Base-by-base conservation (phyloP, 1,140 invertebrate species). In the Drosophila arizonae region DNA sequence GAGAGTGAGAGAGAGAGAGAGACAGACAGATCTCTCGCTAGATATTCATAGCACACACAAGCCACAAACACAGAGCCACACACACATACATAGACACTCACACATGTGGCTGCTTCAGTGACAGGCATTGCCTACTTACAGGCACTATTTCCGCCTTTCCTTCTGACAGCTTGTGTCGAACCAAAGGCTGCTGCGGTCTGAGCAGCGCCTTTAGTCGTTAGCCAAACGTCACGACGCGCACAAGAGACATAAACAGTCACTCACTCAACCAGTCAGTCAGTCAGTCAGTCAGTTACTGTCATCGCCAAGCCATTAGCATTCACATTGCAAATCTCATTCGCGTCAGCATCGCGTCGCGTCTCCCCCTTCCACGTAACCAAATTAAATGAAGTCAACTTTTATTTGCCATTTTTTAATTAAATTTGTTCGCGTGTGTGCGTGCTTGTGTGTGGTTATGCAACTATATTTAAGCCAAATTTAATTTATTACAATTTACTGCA, bases 141-240 rank as follows among this genome's bases (percentile, higher is more conserved):
- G 84, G 76, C 82, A 87, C 82, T 87, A 87, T 87, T 87, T 87
- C 84, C 82, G 82, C 84, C 76, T 60, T 86, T 87, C 68, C 79
- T 75, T 78, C 71, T 82, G 79, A 73, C 84, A 79, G 64, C 72
- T 80, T 72, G 72, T 79, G 81, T 65, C 72, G 76, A 55, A 63
- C 56, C 41, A 55, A 70, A 56, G 84, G 66, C 76, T 73, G 72
- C 77, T 88, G 72, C 55, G 84, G 65, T 76, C 70, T 26, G 75
- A 79, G 50, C 68, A 61, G 52, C 72, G 63, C 72, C 70, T 77
- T 87, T 77, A 87, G 82, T 87, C 84, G 69, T 73, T 82, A 52
- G 58, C 60, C 67, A 72, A 70, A 70, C 82, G 76, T 88, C 82
- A 87, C 63, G 41, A 65, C 52, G 82, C 75, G 26, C 71, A 71